Base-by-base conservation (phyloP, 2,797 vertebrate species). In the Odontamblyopus lacepedii region DNA sequence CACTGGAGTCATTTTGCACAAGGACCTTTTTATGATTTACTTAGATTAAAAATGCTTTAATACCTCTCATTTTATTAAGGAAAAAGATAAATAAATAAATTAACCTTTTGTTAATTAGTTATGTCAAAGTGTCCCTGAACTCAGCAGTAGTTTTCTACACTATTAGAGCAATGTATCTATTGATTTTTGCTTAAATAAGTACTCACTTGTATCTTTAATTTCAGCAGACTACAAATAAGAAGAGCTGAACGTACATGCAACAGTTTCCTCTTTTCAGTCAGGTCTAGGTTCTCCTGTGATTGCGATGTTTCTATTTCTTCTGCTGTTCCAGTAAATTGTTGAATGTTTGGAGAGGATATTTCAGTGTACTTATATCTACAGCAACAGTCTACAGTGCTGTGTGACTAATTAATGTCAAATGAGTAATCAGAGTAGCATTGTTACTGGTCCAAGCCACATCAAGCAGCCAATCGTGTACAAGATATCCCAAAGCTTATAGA, bases 281-380 rank as follows among this genome's bases (percentile, higher is more conserved):
- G 57, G 38, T 18, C 26, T 70, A 19, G 41, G 53, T 62, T 41
- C 50, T 29, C n/a, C 13, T 44, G 50, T 68, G 12, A 61, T 35
- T 50, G 41, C 53, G 1, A 35, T 75, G 67, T 70, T 70, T 66
- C 56, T 72, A 35, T 3, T 35, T 60, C 27, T 13, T n/a, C 55
- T 61, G 60, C 26, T 6, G 51, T 32, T 16, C 13, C 59, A 16
- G 63, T 8, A 69, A 68, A 29, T 65, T 77, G 18, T 13, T 63
- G 71, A 13, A 44, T 44, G 67, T 27, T 77, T 67, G 2, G 38
- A 26, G 29, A 15, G 56, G 63, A 67, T 59, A 27, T 78, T 65
- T 75, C 26, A 32, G 57, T 27, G 68, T 23, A 74, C 63, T 74
- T 55, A 70, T 29, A 48, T 48, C 56, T 62, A 15, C 67, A 75